Evolutionary conservation across 2,888 invertebrate genomes (phyloP).

Genomic region (Mythimna loreyi): DNA sequence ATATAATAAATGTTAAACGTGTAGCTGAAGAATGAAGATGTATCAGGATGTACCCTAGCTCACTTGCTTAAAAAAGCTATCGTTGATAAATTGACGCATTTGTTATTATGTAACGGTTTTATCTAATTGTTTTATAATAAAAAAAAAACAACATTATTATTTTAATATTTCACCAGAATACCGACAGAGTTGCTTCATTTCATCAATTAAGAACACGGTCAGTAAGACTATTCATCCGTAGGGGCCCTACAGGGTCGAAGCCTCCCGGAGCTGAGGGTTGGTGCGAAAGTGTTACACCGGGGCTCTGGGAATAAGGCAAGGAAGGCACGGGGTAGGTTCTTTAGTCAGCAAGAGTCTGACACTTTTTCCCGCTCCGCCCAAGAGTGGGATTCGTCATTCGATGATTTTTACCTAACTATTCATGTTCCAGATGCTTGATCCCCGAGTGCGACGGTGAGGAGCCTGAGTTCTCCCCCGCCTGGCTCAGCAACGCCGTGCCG

Average conservation of each 20-base stretch:
- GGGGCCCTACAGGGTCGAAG: too few species aligned
- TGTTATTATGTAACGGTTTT: background rate
- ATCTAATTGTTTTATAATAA: background rate
- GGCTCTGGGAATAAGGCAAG: too few species aligned
- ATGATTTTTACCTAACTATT: too few species aligned
- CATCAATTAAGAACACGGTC: background rate
- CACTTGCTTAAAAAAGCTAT: background rate
- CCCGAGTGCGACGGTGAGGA: conserved; percentile 71
- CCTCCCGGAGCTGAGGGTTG: too few species aligned
- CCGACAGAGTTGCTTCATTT: background rate
- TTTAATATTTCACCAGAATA: background rate
- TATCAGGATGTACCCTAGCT: too few species aligned
- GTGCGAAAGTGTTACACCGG: too few species aligned
- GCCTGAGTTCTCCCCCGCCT: conserved; percentile 74
- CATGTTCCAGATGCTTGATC: conserved; percentile 53
- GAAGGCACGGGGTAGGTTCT: too few species aligned
- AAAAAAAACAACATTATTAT: background rate
- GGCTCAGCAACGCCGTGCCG: conserved; percentile 57
- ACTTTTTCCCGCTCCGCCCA: too few species aligned
- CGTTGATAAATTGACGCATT: conserved; percentile 1
- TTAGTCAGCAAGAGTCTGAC: too few species aligned
- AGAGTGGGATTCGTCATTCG: too few species aligned
- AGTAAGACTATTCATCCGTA: background rate
- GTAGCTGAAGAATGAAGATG: too few species aligned
- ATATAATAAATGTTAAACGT: background rate